Conservation (phyloP, 2,113 vertebrate species). For the Trematocara nigrifrons region DNA sequence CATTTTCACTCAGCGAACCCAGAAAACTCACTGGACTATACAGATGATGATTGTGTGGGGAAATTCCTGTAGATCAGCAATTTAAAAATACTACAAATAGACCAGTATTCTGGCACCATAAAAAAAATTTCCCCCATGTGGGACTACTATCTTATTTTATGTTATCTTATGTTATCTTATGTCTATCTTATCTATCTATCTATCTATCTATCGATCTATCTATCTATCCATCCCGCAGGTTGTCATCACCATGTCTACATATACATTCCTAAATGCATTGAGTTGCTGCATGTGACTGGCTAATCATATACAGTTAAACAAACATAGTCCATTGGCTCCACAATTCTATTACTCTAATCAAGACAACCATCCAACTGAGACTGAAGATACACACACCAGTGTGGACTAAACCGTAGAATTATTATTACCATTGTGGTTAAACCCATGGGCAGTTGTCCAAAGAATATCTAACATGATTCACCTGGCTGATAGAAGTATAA, state of each 20-base stretch:
- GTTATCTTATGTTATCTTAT: too few relatives aligned
- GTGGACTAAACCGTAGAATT: neutral
- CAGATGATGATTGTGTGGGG: too few relatives aligned
- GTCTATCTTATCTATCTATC: too few relatives aligned
- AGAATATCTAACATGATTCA: neutral
- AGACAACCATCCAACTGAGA: neutral
- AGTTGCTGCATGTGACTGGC: neutral
- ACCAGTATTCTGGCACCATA: neutral
- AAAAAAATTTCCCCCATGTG: neutral
- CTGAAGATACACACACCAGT: neutral
- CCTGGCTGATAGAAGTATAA: neutral
- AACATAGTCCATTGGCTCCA: neutral
- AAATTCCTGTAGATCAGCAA: too few relatives aligned
- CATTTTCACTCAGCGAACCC: too few relatives aligned
- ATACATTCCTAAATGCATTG: neutral
- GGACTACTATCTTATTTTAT: too few relatives aligned
- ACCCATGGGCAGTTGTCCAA: neutral
- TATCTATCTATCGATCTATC: too few relatives aligned
- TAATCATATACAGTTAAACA: neutral
- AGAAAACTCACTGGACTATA: too few relatives aligned
- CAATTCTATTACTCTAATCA: neutral
- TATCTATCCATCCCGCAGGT: neutral
- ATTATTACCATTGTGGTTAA: constrained; percentile 1
- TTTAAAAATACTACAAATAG: neutral
- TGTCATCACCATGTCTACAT: neutral